phyloP scores from a whole-genome alignment of 2,113 vertebrate genomes.

The Cephalopterus ornatus region DNA sequence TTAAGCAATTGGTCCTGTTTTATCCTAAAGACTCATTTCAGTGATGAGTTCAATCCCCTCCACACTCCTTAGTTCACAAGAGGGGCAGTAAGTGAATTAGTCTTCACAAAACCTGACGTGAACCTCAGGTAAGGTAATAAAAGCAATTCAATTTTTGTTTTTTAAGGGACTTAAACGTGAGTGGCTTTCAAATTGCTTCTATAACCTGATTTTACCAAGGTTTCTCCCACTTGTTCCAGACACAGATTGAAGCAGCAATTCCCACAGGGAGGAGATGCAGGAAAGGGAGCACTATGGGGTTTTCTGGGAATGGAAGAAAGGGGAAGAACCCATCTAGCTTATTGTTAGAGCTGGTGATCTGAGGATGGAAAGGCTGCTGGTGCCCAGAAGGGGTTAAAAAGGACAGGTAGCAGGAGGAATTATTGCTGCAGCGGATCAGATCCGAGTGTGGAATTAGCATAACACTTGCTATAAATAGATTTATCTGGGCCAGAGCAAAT shows the following conservation, averaged over 20 bases:
- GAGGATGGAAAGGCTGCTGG: background rate
- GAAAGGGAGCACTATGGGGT: background rate
- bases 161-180: background rate
- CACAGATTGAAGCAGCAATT: background rate
- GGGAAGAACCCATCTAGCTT: background rate
- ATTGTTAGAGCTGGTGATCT: background rate
- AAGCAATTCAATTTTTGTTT: background rate
- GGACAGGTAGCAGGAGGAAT: background rate
- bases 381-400: background rate
- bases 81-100: background rate
- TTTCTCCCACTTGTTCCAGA: background rate
- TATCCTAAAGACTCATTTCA: background rate
- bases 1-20: slow-evolving; percentile 14
- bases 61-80: background rate
- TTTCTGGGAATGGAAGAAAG: background rate
- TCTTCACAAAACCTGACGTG: background rate
- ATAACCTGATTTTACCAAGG: background rate
- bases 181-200: background rate
- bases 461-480: slow-evolving; percentile 33
- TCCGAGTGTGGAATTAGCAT: slow-evolving; percentile 31
- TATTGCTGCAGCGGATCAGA: background rate
- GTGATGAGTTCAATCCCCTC: slow-evolving; percentile 7
- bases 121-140: background rate
- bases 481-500: slow-evolving; percentile 45
- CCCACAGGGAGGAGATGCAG: background rate